Evolutionary conservation across 2,797 vertebrate genomes (phyloP).

Genomic region (Sebastes vulpes): DNA sequence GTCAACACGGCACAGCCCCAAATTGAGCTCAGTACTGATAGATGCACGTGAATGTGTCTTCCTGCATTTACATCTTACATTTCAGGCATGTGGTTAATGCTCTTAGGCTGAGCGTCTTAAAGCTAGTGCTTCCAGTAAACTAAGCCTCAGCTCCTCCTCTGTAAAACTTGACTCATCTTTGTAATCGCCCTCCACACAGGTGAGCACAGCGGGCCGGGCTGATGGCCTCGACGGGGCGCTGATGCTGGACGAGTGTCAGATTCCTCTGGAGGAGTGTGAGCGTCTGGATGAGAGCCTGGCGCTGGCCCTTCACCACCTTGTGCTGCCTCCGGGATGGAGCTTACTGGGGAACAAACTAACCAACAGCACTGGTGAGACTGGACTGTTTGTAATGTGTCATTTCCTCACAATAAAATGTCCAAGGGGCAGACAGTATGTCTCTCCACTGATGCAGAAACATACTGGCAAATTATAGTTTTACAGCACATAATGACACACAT

Average conservation of each 20-base stretch:
- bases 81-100: conserved; percentile 30
- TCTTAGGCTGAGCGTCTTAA: conserved; percentile 45
- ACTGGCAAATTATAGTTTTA: conserved; percentile 6
- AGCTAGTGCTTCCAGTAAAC: conserved; percentile 22
- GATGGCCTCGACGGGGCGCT: conserved; percentile 91
- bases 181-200: conserved; percentile 58
- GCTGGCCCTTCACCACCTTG: conserved; percentile 92
- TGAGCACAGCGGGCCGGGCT: conserved; percentile 88
- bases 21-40: conserved; percentile 13
- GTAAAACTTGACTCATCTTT: conserved; percentile 20
- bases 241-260: conserved; percentile 90
- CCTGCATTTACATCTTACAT: conserved; percentile 26
- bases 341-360: conserved; percentile 86
- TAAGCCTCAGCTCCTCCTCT: conserved; percentile 12
- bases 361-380: conserved; percentile 76
- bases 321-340: conserved; percentile 91
- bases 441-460: conserved; percentile 2
- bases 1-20: background rate
- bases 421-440: background rate
- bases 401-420: background rate
- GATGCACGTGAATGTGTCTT: background rate
- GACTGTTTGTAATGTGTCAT: background rate
- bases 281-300: conserved; percentile 92
- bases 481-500: conserved; percentile 4
- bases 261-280: conserved; percentile 90